Percentiles rank a stretch among this genome's conserved stretches.
These are phyloP conservation scores for Bemisia tabaci DNA, from an alignment of 1,140 invertebrate genomes.

Conservation along the genomic window DNA sequence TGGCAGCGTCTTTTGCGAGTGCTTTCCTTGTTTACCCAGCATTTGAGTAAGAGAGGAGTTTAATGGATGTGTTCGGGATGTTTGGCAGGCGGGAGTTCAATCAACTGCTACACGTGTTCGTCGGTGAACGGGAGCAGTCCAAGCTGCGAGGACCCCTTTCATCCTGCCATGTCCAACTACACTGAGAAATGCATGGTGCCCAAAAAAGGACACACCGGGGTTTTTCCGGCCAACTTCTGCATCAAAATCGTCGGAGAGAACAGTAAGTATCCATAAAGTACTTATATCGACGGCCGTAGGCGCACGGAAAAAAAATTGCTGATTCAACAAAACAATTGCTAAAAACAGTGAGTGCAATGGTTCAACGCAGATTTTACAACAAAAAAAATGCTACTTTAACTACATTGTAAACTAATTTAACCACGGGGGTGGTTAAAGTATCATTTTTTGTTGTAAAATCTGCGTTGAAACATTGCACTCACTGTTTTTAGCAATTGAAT, in stretches of 20 bases:
- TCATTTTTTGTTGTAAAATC: no score
- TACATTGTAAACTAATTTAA: no score
- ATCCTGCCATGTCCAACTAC: constrained; percentile 35
- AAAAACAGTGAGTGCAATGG: no score
- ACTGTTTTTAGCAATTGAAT: no score
- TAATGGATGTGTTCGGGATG: neutral
- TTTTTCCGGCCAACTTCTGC: constrained; percentile 45
- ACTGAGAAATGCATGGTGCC: constrained; percentile 39
- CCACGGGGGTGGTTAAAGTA: no score
- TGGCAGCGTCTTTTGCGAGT: neutral
- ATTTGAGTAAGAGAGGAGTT: neutral
- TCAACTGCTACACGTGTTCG: constrained; percentile 44
- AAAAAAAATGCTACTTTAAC: no score
- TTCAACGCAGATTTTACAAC: no score
- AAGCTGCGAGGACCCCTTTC: constrained; percentile 44
- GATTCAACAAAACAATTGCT: no score
- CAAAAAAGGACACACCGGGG: constrained; percentile 38
- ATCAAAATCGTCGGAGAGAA: constrained; percentile 40
- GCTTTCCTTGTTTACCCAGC: neutral
- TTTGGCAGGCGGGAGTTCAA: constrained; percentile 24
- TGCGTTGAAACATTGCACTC: no score
- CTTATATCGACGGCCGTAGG: neutral
- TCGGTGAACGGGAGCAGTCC: constrained; percentile 39
- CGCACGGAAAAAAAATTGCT: no score
- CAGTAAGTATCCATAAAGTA: constrained; percentile 26